A percentile compares a stretch with the other conserved stretches of the same genome.
These are phyloP conservation scores for Megamerina dolium DNA, from an alignment of 2,888 invertebrate species.

Conservation along the genomic window DNA sequence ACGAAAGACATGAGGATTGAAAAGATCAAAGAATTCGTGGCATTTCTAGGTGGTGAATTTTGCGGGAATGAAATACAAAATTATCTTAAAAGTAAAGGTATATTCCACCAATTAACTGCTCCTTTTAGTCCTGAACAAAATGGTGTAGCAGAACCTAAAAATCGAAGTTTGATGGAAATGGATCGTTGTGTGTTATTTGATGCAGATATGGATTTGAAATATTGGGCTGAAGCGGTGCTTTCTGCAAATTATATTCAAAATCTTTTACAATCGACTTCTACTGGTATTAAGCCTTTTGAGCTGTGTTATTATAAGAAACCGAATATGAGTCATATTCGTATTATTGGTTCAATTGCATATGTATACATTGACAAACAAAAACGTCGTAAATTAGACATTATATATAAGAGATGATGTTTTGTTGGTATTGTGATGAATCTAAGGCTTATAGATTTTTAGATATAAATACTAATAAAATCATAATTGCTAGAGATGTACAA, in stretches of 20 bases:
- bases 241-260: conserved; percentile 21
- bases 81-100: conserved; percentile 14
- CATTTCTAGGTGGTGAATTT: conserved; percentile 16
- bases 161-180: conserved; percentile 19
- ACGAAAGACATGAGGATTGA: conserved; percentile 22
- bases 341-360: no score
- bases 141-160: conserved; percentile 19
- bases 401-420: no score
- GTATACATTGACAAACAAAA: no score
- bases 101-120: conserved; percentile 12
- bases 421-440: no score
- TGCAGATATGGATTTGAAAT: conserved; percentile 14
- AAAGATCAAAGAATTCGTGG: conserved; percentile 14
- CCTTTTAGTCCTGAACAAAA: conserved; percentile 21
- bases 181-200: conserved; percentile 19
- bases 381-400: no score
- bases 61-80: conserved; percentile 5
- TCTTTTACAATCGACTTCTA: conserved; percentile 14
- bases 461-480: no score
- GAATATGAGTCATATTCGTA: conserved; percentile 9
- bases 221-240: conserved; percentile 17
- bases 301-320: conserved; percentile 19
- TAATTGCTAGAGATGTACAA: no score
- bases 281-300: conserved; percentile 17
- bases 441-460: no score